These are phyloP conservation scores for Callipepla squamata DNA, from an alignment of 2,113 vertebrate genomes.

Conservation along the genomic window DNA sequence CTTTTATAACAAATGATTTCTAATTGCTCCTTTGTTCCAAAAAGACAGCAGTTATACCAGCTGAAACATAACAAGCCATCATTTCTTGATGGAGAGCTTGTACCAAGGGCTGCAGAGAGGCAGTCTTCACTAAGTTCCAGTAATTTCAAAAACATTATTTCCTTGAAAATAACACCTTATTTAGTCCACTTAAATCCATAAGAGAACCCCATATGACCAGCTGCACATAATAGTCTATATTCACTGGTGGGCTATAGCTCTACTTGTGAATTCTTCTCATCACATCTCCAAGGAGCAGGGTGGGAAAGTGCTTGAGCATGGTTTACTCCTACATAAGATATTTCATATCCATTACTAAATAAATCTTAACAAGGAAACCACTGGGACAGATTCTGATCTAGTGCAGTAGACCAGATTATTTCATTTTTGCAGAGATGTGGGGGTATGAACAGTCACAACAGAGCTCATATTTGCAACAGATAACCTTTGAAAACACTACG, in stretches of 20 bases:
- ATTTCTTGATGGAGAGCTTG: slow-evolving; percentile 85
- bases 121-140: slow-evolving; percentile 74
- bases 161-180: slow-evolving; percentile 65
- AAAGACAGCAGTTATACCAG: slow-evolving; percentile 81
- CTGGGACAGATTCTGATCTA: neutral
- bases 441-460: neutral
- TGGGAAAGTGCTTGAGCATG: neutral
- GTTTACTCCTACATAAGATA: neutral
- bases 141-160: slow-evolving; percentile 82
- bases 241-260: neutral
- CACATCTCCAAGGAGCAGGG: neutral
- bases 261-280: neutral
- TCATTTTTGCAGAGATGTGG: neutral
- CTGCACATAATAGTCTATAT: neutral
- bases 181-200: slow-evolving; percentile 62
- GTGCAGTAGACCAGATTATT: neutral
- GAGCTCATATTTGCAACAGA: neutral
- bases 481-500: neutral
- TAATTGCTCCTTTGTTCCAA: slow-evolving; percentile 96
- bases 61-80: slow-evolving; percentile 79
- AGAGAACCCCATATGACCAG: slow-evolving; percentile 28
- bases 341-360: neutral
- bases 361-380: neutral
- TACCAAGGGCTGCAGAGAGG: slow-evolving; percentile 66
- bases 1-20: slow-evolving; percentile 96